Evolutionary conservation across 2,113 vertebrate species (phyloP), one percentile per base, ranked within the genome.

Genomic region (Galeopterus variegatus): DNA sequence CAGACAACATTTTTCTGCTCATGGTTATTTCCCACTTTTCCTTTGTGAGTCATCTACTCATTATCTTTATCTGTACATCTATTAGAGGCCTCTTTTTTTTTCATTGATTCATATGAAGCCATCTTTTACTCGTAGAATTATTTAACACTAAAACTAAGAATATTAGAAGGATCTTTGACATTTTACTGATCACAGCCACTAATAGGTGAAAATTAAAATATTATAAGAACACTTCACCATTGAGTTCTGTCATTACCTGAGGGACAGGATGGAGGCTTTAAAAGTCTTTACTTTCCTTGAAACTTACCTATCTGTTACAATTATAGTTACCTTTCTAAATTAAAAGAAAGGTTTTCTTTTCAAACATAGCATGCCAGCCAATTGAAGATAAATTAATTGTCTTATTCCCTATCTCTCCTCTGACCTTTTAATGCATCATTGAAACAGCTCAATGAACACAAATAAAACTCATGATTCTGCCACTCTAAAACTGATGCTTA

Each of bases 181-280:
- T 84, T 97, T 95, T 96, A 70, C 93, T 93, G 84, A 87, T 75
- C 56, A 86, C 56, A 70, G 60, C 72, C 60, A 79, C 81, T 77
- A 82, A 96, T 60, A 92, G 33, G 81, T 69, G 69, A 85, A 94
- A 96, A 93, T 91, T 86, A 89, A 97, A 92, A 93, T 94, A 95
- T 90, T 83, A 23, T 79, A 83, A 45, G 60, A 90, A 65, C 26
- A 60, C 23, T 69, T 95, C 31, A 67, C 33, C n/a, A 56, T 0
- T 72, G 60, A 90, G 26, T 87, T 86, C 73, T 97, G 58, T 94
- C 50, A 88, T 80, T 73, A 70, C 70, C 58, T 90, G 69, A 94
- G 65, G 84, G 85, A 93, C 26, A 67, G 72, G 62, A 26, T 86
- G 31, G 45, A 90, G 26, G 19, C 11, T 89, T 93, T 84, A 67